Evolutionary conservation across 2,113 vertebrate species (phyloP).

Genomic region (Mormoops blainvillei): DNA sequence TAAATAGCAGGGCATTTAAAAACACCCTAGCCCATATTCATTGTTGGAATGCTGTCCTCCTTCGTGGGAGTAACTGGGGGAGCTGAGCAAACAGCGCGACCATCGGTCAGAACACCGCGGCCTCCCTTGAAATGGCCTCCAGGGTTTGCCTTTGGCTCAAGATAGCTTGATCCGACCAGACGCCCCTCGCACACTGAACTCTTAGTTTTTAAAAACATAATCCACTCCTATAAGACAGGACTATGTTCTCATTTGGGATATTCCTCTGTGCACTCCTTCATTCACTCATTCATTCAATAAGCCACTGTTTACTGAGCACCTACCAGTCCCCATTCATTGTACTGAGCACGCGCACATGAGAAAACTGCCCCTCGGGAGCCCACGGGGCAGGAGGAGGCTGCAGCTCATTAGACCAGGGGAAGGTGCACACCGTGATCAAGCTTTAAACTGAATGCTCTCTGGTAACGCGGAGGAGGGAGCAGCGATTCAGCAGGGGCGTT

Average conservation of each 20-base stretch:
- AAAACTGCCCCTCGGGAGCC: not conserved
- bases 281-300: not conserved
- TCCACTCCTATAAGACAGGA: not conserved
- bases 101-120: not conserved
- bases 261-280: not conserved
- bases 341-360: not conserved
- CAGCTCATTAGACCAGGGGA: not conserved
- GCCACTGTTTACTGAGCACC: not conserved
- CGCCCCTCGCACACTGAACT: not conserved
- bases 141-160: not conserved
- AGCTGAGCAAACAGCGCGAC: not conserved
- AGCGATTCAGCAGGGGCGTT: not conserved
- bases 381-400: not conserved
- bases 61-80: not conserved
- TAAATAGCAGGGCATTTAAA: not conserved
- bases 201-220: not conserved
- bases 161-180: not conserved
- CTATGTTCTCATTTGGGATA: not conserved
- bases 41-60: not conserved
- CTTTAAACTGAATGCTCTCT: not conserved
- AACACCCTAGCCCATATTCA: not conserved
- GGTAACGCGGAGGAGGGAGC: not conserved
- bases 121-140: not conserved
- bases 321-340: not conserved
- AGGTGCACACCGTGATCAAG: not conserved